A percentile compares a stretch with the other conserved stretches of the same genome.
Conservation (phyloP, 2,797 vertebrate species). For the Hemibagrus guttatus region DNA sequence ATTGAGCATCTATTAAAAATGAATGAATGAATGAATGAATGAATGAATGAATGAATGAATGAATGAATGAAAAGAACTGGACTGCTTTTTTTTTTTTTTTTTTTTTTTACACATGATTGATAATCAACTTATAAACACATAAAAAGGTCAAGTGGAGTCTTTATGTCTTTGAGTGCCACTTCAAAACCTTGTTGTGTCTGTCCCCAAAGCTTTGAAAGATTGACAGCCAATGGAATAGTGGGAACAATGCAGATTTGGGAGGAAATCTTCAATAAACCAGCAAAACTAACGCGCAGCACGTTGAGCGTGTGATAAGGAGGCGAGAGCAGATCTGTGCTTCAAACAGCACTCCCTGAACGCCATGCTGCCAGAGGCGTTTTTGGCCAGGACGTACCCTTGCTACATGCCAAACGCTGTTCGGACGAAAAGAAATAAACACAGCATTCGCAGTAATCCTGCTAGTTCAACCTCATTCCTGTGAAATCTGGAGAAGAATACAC, state of each 20-base stretch:
- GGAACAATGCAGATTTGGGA: constrained; percentile 55
- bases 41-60: neutral
- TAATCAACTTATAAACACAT: constrained; percentile 36
- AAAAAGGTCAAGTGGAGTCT: constrained; percentile 46
- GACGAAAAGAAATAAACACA: constrained; percentile 58
- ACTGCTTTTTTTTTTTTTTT: neutral
- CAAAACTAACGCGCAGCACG: constrained; percentile 53
- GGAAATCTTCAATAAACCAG: constrained; percentile 60
- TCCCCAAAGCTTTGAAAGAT: constrained; percentile 43
- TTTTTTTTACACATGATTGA: constrained; percentile 6
- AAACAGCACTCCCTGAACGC: constrained; percentile 54
- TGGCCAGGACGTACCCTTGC: constrained; percentile 44
- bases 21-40: neutral
- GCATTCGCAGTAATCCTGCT: constrained; percentile 58
- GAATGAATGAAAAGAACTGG: neutral
- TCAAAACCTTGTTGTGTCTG: constrained; percentile 35
- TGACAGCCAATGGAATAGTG: constrained; percentile 39
- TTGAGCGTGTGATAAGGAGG: constrained; percentile 61
- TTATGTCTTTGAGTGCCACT: constrained; percentile 49
- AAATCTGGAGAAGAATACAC: constrained; percentile 58
- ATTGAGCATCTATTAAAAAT: neutral
- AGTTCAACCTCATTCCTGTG: constrained; percentile 61
- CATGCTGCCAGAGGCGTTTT: constrained; percentile 54
- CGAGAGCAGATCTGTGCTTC: constrained; percentile 53
- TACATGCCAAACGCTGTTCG: constrained; percentile 62